Conservation (phyloP, 1,140 invertebrate genomes). For the Myzus persicae region DNA sequence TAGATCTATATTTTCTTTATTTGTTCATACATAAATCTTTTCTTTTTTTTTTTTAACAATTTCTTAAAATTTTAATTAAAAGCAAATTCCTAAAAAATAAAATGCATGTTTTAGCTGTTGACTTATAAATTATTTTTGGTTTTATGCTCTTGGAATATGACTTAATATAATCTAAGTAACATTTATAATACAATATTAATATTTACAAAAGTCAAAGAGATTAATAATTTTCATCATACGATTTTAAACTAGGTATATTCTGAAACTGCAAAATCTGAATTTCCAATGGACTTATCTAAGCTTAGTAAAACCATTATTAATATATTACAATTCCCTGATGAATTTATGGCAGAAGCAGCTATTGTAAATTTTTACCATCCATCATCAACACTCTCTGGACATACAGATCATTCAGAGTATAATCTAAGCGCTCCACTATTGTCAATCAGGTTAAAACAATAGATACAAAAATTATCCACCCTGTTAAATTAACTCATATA, state of each 20-base stretch:
- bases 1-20: slow-evolving; percentile 2
- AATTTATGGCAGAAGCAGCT: slow-evolving; percentile 84
- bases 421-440: slow-evolving; percentile 85
- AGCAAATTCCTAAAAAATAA: no score
- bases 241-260: slow-evolving; percentile 71
- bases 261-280: slow-evolving; percentile 71
- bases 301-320: slow-evolving; percentile 73
- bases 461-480: background rate
- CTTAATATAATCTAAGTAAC: background rate
- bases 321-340: slow-evolving; percentile 68
- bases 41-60: background rate
- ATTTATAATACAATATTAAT: background rate
- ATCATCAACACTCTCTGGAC: slow-evolving; percentile 87
- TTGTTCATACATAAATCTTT: background rate
- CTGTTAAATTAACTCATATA: background rate
- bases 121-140: no score
- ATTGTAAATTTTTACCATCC: slow-evolving; percentile 95
- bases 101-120: no score
- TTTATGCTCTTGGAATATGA: no score
- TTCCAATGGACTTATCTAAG: slow-evolving; percentile 76
- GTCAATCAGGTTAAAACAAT: slow-evolving; percentile 76
- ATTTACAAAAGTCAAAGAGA: background rate
- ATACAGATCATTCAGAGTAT: slow-evolving; percentile 91
- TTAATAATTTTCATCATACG: slow-evolving; percentile 1
- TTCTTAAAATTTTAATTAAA: background rate